These are phyloP conservation scores for Myrmecobius fasciatus DNA, from an alignment of 2,113 vertebrate species.

Conservation along the genomic window DNA sequence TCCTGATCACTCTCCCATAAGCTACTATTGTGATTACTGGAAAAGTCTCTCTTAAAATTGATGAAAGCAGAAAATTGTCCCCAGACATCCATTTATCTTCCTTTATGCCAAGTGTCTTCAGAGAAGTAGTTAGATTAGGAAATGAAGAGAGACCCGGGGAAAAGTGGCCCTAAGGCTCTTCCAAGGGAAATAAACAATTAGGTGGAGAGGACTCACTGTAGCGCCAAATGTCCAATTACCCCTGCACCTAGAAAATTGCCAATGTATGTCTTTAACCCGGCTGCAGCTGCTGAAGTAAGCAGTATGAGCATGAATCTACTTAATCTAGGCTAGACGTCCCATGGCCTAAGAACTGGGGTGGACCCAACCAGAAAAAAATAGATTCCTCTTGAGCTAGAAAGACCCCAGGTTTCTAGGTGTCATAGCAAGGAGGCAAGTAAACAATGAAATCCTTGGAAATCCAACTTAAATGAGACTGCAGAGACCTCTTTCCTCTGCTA, in stretches of 20 bases:
- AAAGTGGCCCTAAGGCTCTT: not conserved
- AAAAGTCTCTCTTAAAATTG: not conserved
- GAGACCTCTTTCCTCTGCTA: not conserved
- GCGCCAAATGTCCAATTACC: not conserved
- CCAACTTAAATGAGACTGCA: not conserved
- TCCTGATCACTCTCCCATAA: not conserved
- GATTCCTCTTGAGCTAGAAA: not conserved
- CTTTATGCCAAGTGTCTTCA: not conserved
- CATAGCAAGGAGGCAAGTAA: not conserved
- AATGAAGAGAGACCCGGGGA: not conserved
- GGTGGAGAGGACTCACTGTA: not conserved
- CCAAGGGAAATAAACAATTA: not conserved
- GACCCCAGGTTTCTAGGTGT: not conserved
- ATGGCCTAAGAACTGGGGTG: not conserved
- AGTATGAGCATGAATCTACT: not conserved
- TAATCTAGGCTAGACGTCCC: not conserved
- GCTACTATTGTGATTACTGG: not conserved
- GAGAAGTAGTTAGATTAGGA: not conserved
- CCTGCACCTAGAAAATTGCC: fast-evolving
- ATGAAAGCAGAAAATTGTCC: not conserved
- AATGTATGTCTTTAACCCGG: not conserved
- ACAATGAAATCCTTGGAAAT: not conserved
- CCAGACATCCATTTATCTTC: not conserved
- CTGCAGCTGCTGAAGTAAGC: not conserved
- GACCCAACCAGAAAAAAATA: not conserved